Percentiles rank a stretch among this genome's conserved stretches.
Evolutionary conservation across 2,888 invertebrate genomes (phyloP).

Genomic region (Parnassius smintheus): DNA sequence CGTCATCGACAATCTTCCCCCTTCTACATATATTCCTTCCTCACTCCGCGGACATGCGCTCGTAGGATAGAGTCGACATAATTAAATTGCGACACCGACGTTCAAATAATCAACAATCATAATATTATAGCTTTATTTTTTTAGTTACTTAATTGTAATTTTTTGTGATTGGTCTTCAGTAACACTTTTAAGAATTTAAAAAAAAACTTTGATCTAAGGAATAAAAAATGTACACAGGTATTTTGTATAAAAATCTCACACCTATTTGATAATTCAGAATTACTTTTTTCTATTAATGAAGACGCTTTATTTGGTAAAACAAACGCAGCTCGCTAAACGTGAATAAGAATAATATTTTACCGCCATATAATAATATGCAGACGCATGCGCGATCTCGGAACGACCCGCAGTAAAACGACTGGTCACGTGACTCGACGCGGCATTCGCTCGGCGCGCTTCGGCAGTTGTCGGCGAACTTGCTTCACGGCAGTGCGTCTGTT

Average conservation of each 20-base stretch:
- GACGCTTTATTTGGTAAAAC: no score
- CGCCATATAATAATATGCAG: conserved; percentile 54
- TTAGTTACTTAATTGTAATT: no score
- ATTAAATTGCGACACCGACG: conserved; percentile 46
- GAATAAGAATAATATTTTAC: conserved; percentile 57
- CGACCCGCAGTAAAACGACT: conserved; percentile 81
- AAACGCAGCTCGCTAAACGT: conserved; percentile 18
- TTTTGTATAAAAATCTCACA: no score
- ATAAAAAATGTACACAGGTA: no score
- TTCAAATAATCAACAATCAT: conserved; percentile 40
- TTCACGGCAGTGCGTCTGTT: conserved; percentile 48
- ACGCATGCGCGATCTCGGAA: conserved; percentile 75
- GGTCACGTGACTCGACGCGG: conserved; percentile 81
- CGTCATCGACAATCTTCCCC: conserved; percentile 63
- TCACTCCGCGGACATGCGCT: conserved; percentile 56
- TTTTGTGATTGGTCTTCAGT: no score
- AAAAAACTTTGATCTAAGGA: no score
- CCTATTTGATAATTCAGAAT: no score
- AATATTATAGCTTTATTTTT: not conserved
- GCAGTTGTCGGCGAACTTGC: conserved; percentile 70
- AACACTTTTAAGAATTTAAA: no score
- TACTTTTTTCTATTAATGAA: no score
- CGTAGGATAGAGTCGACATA: conserved; percentile 48
- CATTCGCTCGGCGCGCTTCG: conserved; percentile 77
- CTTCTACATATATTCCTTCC: conserved; percentile 38